These are phyloP conservation scores for Gerris lacustris DNA, from an alignment of 2,888 invertebrate genomes.

Conservation along the genomic window DNA sequence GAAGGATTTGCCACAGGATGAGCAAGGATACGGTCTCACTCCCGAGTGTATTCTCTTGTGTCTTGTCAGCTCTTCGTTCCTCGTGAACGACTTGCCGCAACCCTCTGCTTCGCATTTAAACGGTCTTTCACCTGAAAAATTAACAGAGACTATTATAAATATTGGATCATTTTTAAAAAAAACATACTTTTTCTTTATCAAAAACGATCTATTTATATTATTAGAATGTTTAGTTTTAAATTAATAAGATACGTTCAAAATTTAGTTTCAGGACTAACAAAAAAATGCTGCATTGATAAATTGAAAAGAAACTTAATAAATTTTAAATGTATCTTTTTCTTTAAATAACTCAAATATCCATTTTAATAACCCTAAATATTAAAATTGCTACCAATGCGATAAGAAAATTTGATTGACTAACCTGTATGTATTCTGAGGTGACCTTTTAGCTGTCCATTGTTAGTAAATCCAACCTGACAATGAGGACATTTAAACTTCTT, in stretches of 20 bases:
- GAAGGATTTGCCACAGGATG: slow-evolving; percentile 80
- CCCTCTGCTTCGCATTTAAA: slow-evolving; percentile 74
- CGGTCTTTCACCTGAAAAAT: slow-evolving; percentile 60
- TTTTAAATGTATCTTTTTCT: no score
- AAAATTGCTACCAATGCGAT: no score
- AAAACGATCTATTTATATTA: not conserved
- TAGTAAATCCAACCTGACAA: slow-evolving; percentile 83
- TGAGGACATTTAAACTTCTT: slow-evolving; percentile 85
- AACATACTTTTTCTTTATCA: not conserved
- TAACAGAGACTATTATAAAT: not conserved
- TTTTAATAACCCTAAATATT: no score
- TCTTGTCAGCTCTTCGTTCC: slow-evolving; percentile 84
- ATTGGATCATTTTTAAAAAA: not conserved
- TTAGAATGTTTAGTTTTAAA: not conserved
- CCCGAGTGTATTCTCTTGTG: slow-evolving; percentile 84
- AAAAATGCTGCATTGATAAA: no score
- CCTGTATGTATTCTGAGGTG: slow-evolving; percentile 86
- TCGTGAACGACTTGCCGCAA: slow-evolving; percentile 80
- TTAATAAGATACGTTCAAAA: no score
- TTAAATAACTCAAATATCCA: no score
- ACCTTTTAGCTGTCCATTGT: slow-evolving; percentile 82
- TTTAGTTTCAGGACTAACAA: no score
- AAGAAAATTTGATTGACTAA: slow-evolving; percentile 30
- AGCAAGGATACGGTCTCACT: slow-evolving; percentile 71
- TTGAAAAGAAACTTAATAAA: no score